These are phyloP conservation scores for Propithecus coquereli DNA, from an alignment of 2,113 vertebrate species.

Conservation along the genomic window DNA sequence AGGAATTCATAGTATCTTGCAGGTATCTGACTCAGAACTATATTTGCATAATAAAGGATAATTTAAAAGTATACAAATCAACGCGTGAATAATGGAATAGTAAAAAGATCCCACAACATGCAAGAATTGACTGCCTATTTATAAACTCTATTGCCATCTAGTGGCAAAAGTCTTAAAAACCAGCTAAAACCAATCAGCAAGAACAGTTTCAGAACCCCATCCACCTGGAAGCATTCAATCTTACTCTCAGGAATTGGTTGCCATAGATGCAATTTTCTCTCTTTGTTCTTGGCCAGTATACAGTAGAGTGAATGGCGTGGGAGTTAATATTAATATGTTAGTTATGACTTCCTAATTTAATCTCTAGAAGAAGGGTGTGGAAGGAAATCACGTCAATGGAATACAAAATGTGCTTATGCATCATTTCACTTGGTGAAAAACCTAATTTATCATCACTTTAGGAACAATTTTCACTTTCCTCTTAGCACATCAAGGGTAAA, in stretches of 20 bases:
- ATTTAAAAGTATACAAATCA: slow-evolving; percentile 12
- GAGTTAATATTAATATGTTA: neutral
- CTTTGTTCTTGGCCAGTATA: neutral
- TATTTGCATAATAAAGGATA: neutral
- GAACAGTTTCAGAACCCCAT: neutral
- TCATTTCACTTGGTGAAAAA: neutral
- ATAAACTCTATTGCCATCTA: slow-evolving; percentile 60
- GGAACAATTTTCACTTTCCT: neutral
- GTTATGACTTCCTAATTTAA: neutral
- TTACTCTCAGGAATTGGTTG: neutral
- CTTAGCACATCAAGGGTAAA: neutral
- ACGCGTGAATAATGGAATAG: neutral
- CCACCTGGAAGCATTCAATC: too few species aligned
- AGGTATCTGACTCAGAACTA: neutral
- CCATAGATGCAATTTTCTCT: neutral
- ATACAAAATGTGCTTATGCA: neutral
- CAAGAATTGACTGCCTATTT: neutral
- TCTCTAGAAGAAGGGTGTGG: neutral
- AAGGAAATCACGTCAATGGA: neutral
- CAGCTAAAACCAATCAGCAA: neutral
- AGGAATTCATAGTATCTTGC: neutral
- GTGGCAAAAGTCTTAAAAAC: slow-evolving; percentile 21
- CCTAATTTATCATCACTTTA: neutral
- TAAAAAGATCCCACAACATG: neutral
- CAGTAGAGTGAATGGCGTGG: neutral